Evolutionary conservation across 2,888 invertebrate species (phyloP), one percentile per base, ranked within the genome.

Genomic region (Caenorhabditis panamensis): DNA sequence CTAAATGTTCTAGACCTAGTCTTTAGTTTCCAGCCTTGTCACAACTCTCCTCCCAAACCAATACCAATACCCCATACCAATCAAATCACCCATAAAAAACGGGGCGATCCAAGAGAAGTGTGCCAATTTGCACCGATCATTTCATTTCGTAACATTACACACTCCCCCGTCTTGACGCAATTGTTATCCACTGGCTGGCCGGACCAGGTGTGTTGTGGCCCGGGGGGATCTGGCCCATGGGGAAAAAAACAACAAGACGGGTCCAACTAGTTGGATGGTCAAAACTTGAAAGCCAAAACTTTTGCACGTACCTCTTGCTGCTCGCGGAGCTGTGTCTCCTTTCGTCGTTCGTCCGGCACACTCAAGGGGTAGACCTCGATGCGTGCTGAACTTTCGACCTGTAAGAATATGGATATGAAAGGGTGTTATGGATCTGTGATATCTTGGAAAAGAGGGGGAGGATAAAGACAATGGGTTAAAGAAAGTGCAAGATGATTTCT

Each of bases 291-390:
- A 24, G 24, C 26, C 26, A 8, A 31, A 28, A 54, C 9, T 11
- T 26, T 3, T 26, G 16, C 5, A 26, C 22, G 26, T 20, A 83
- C 83, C 82, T 79, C 73, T 79, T 83, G 71, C 54, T 83, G 80
- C 67, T 82, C 81, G 68, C 79, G 76, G 51, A 69, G 73, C 68
- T 79, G 85, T 44, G 79, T 78, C 61, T 83, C 81, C 59, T 78
- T 68, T 49, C 72, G 80, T 76, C 83, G 73, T 71, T 84, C 82
- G 79, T 85, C 83, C 71, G 86, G 84, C 56, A 82, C 85, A 66
- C 77, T 86, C 63, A 89, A 82, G 36, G 90, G 90, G 78, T 88
- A 90, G 67, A 90, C 90, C 82, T 90, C 89, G 81, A 90, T 89
- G 56, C 86, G 88, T 54, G 88, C 90, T 66, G 87, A 82, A 84